Percentiles rank a stretch among this genome's conserved stretches.
Conservation (phyloP, 2,888 invertebrate species). For the Epistrophe eligans region DNA sequence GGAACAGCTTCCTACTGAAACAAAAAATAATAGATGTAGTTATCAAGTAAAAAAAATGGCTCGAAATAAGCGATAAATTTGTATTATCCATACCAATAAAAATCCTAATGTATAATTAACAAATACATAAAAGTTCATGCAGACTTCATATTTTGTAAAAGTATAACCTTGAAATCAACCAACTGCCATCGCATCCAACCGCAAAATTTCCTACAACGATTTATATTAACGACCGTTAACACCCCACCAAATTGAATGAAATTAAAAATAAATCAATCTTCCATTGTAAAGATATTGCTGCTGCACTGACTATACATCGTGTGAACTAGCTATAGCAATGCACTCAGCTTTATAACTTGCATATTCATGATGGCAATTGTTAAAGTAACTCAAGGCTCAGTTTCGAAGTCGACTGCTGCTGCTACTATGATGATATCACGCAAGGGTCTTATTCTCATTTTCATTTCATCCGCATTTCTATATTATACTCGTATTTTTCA, state of each 20-base stretch:
- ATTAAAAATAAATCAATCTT: conserved; percentile 70
- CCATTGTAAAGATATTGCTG: conserved; percentile 5
- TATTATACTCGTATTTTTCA: conserved; percentile 10
- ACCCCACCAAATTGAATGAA: conserved; percentile 55
- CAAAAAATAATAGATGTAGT: too few relatives aligned
- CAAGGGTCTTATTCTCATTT: conserved; percentile 46
- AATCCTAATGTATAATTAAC: too few relatives aligned
- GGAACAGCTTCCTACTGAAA: too few relatives aligned
- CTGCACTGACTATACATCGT: background rate
- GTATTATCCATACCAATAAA: too few relatives aligned
- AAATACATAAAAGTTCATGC: too few relatives aligned
- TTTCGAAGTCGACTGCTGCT: conserved; percentile 3
- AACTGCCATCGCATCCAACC: background rate
- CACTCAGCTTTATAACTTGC: conserved; percentile 23
- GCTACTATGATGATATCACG: conserved; percentile 50
- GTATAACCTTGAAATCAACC: conserved; percentile 14
- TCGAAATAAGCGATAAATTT: too few relatives aligned
- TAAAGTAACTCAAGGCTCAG: conserved; percentile 11
- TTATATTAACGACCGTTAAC: conserved; percentile 65
- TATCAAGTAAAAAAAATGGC: too few relatives aligned
- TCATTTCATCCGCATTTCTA: background rate
- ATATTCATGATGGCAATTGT: conserved; percentile 57
- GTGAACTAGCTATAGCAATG: conserved; percentile 28
- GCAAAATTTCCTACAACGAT: conserved; percentile 32
- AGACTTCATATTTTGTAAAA: background rate